Percentiles rank a stretch among this genome's conserved stretches.
Evolutionary conservation across 2,797 vertebrate genomes (phyloP).

Genomic region (Anguilla megastoma): DNA sequence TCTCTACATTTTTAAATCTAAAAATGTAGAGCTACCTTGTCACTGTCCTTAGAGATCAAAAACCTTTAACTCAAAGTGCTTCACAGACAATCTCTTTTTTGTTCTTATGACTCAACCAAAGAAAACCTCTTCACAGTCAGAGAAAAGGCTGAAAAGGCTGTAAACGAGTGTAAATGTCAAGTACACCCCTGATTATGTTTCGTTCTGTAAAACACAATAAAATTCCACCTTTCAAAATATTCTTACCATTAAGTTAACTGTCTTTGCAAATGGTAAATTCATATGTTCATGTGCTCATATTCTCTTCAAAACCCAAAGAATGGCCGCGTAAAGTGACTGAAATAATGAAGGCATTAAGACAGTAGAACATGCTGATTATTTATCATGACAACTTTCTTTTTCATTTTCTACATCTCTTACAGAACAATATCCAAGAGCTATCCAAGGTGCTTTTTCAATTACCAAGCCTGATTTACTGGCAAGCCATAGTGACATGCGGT

Average conservation of each 20-base stretch:
- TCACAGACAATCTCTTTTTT: background rate
- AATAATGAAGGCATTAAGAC: background rate
- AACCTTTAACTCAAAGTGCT: background rate
- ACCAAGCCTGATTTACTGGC: background rate
- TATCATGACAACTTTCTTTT: background rate
- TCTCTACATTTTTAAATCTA: background rate
- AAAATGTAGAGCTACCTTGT: background rate
- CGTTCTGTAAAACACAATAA: background rate
- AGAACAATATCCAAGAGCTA: background rate
- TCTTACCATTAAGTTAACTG: background rate
- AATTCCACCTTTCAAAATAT: background rate
- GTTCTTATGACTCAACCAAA: background rate
- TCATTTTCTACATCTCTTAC: background rate
- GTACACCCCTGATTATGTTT: background rate
- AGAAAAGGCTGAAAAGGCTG: background rate
- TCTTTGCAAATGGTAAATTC: background rate
- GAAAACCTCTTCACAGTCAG: conserved; percentile 1
- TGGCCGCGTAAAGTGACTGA: background rate
- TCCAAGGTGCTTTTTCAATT: background rate
- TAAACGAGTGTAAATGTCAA: background rate
- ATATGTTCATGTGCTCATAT: background rate
- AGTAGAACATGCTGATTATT: background rate
- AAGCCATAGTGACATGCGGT: conserved; percentile 3
- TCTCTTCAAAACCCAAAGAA: background rate
- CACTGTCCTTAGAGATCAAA: background rate